A percentile compares a stretch with the other conserved stretches of the same genome.
Evolutionary conservation across 2,888 invertebrate genomes (phyloP).

Genomic region (Halictus ligatus): DNA sequence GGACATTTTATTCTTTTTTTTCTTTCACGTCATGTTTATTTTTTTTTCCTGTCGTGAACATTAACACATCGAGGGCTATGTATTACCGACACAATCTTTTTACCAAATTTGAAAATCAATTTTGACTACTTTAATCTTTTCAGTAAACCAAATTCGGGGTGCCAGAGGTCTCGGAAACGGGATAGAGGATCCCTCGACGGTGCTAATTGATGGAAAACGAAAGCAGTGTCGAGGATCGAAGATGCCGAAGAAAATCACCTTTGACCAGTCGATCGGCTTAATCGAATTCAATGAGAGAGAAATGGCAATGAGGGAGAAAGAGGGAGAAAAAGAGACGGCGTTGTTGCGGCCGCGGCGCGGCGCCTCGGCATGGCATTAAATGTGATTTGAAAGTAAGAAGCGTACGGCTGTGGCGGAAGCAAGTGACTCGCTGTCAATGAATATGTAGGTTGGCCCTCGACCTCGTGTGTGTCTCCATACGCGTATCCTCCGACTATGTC

Average conservation of each 20-base stretch:
- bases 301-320: not conserved
- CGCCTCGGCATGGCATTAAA: slow-evolving; percentile 33
- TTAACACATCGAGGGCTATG: too few species aligned
- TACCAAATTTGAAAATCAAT: too few species aligned
- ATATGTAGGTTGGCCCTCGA: slow-evolving; percentile 80
- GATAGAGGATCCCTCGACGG: not conserved
- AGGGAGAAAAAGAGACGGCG: slow-evolving; percentile 1
- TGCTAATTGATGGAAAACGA: not conserved
- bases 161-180: too few species aligned
- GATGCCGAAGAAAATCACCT: slow-evolving; percentile 52
- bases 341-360: too few species aligned
- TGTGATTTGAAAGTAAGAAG: slow-evolving; percentile 67
- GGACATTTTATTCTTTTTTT: not conserved
- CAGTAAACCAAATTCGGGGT: not conserved
- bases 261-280: slow-evolving; percentile 31
- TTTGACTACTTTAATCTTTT: too few species aligned
- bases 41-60: too few species aligned
- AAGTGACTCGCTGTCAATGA: slow-evolving; percentile 77
- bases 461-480: slow-evolving; percentile 69
- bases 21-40: not conserved
- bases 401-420: slow-evolving; percentile 70
- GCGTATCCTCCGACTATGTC: slow-evolving; percentile 21
- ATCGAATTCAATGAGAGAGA: slow-evolving; percentile 51
- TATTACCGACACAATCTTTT: too few species aligned
- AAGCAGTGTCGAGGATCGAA: not conserved